Conservation (phyloP, 2,888 invertebrate genomes). For the Dione juno region DNA sequence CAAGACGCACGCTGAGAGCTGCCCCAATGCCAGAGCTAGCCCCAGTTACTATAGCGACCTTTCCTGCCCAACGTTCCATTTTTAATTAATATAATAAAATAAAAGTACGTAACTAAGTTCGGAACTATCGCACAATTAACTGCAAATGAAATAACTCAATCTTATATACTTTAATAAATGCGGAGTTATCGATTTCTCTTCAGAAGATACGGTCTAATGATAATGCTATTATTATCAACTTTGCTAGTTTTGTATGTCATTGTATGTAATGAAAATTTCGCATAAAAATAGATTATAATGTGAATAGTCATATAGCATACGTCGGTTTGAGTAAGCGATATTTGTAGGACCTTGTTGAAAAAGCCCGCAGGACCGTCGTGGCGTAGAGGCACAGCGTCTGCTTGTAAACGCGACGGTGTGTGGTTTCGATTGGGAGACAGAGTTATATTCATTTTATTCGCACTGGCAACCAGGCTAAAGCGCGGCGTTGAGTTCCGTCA, state of each 20-base stretch:
- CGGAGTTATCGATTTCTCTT: not conserved
- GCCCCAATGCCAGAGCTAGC: constrained; percentile 13
- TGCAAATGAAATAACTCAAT: not conserved
- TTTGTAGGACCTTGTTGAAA: no score
- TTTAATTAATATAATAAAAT: not conserved
- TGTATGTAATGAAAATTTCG: not conserved
- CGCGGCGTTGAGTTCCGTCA: no score
- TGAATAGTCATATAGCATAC: no score
- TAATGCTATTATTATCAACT: not conserved
- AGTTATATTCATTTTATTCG: no score
- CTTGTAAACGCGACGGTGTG: no score
- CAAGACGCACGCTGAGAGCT: not conserved
- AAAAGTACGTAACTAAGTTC: not conserved
- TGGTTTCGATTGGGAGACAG: no score
- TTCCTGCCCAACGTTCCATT: constrained; percentile 19
- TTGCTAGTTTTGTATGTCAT: not conserved
- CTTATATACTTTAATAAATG: not conserved
- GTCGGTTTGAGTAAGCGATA: no score
- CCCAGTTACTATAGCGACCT: constrained; percentile 11
- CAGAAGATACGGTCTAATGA: not conserved
- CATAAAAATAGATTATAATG: not conserved
- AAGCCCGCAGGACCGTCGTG: no score
- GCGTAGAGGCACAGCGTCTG: no score
- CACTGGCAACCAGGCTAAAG: no score
- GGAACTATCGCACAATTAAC: not conserved